phyloP scores from a whole-genome alignment of 2,113 vertebrate species.

The Sprattus sprattus region DNA sequence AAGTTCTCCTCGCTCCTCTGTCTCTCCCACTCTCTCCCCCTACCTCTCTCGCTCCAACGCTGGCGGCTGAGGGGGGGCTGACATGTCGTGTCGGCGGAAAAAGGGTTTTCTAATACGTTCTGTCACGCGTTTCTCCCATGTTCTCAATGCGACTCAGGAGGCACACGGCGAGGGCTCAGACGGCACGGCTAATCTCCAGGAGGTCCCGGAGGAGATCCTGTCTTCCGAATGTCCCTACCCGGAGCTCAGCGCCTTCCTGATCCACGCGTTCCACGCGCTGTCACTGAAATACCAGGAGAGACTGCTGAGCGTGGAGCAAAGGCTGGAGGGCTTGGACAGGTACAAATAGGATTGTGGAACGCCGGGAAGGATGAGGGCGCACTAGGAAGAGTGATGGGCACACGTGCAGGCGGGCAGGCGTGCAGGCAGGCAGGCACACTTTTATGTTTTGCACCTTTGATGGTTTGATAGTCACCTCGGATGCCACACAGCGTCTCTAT shows the following conservation, averaged over 20 bases:
- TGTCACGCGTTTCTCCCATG: too few relatives aligned
- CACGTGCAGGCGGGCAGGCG: too few relatives aligned
- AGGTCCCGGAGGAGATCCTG: slow-evolving; percentile 74
- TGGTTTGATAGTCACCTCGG: background rate
- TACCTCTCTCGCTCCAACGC: background rate
- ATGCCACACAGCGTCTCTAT: background rate
- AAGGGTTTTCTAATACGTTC: too few relatives aligned
- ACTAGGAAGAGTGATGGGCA: background rate
- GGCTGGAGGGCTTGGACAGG: slow-evolving; percentile 73
- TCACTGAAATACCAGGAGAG: slow-evolving; percentile 70
- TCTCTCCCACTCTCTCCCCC: background rate
- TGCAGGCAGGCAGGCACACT: background rate
- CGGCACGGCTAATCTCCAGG: slow-evolving; percentile 46
- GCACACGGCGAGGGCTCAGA: slow-evolving; percentile 50
- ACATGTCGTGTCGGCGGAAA: background rate
- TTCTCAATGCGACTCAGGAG: background rate
- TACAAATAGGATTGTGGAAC: slow-evolving; percentile 45
- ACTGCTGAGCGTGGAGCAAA: slow-evolving; percentile 66
- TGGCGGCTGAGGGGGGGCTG: background rate
- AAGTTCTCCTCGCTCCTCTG: background rate
- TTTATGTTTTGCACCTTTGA: background rate
- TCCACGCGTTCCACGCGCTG: slow-evolving; percentile 75
- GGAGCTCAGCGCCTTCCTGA: slow-evolving; percentile 75
- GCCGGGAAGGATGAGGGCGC: background rate
- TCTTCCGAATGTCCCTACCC: slow-evolving; percentile 79